Evolutionary conservation across 2,797 vertebrate genomes (phyloP), one percentile per base, ranked within the genome.

Genomic region (Scarus forsteni): DNA sequence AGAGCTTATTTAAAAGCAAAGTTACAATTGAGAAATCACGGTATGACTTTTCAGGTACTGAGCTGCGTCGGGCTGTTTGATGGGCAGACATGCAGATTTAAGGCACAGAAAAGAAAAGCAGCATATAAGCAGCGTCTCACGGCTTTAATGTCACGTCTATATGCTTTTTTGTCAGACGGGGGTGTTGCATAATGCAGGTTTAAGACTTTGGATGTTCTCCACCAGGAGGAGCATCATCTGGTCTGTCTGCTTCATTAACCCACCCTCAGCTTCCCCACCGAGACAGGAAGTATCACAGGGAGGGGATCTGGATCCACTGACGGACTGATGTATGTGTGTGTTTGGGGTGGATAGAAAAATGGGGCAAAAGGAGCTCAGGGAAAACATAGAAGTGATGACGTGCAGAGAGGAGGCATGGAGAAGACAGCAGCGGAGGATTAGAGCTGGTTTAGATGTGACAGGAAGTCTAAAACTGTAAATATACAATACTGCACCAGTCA

Each of bases 161-260:
- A 14, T 40, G 1, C 14, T 19, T 69, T n/a, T 59, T 55, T 62
- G 52, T 75, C 39, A 34, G 48, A 60, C 15, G 56, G 42, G 18
- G 19, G 6, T 73, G 11, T 77, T 86, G 52, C 45, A 60, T 71
- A 76, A 72, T 58, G 53, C 76, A 79, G 77, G 84, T 84, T 76
- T 72, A 70, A 77, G 82, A 61, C 56, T 82, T 73, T 78, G 72
- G 72, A 83, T 61, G 78, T 88, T 88, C 83, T 81, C 86, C 77
- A 85, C 60, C 69, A 76, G 80, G 79, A 87, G 74, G 73, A 88
- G 78, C 87, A 92, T 93, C 92, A 89, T 92, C 85, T 89, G 90
- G 81, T 77, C 77, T 45, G 59, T 85, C 66, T 83, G 87, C 86
- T 81, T 92, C 90, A 92, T 93, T 92, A 91, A 85, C 48, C 84